These are phyloP conservation scores for Thalassaphorura encarpata DNA, from an alignment of 1,140 invertebrate genomes.

Conservation along the genomic window DNA sequence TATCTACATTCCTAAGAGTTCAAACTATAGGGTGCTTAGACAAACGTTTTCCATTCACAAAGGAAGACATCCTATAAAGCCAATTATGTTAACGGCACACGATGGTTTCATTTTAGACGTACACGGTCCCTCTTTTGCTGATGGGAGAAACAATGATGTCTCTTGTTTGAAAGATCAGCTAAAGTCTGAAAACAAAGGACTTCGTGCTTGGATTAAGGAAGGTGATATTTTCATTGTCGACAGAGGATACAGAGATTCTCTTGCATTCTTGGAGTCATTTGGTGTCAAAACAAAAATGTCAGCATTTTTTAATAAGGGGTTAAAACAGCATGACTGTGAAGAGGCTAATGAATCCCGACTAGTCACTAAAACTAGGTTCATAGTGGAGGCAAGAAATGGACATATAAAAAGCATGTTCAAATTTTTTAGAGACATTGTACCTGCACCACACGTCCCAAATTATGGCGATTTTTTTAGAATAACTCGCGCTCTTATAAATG, in stretches of 20 bases:
- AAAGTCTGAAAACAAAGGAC: background rate
- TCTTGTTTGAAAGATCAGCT: background rate
- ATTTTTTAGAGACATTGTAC: constrained; percentile 14
- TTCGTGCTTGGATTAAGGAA: background rate
- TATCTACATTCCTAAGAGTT: no score
- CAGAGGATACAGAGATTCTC: constrained; percentile 12
- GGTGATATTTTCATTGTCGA: constrained; percentile 13
- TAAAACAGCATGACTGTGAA: background rate
- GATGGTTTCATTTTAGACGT: constrained; percentile 28
- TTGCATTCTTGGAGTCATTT: background rate
- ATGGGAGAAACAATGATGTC: constrained; percentile 23
- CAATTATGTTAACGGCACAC: constrained; percentile 18
- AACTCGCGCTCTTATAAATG: constrained; percentile 4
- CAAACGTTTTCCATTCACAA: no score
- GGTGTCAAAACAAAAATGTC: background rate
- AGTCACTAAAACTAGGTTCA: constrained; percentile 26
- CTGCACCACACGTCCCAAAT: constrained; percentile 8
- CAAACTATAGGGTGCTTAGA: no score
- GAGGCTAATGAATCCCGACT: constrained; percentile 19
- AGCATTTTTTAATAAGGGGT: background rate
- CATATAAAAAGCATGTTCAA: constrained; percentile 27
- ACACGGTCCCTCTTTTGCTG: constrained; percentile 24
- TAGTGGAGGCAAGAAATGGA: constrained; percentile 27
- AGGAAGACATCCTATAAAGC: constrained; percentile 16
- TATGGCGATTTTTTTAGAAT: constrained; percentile 9